phyloP scores from a whole-genome alignment of 2,113 vertebrate species.

The Antigone vipio region DNA sequence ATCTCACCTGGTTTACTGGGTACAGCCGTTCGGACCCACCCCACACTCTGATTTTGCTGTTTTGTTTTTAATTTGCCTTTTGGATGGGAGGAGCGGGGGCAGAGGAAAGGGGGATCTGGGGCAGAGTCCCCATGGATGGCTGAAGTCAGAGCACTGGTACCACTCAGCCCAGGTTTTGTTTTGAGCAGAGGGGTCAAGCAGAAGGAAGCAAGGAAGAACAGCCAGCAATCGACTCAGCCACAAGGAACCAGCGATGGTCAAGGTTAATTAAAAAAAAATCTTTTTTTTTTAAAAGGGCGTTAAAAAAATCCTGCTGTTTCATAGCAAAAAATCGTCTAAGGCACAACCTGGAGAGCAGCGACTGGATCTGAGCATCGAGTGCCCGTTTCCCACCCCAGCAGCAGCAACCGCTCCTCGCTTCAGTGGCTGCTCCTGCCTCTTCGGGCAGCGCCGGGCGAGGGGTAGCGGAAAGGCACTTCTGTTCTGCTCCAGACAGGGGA shows the following conservation, averaged over 20 bases:
- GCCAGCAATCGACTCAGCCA: background rate
- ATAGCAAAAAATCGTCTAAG: background rate
- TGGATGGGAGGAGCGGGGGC: accelerated
- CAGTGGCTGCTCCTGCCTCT: background rate
- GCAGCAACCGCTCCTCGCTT: background rate
- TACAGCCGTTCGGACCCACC: accelerated
- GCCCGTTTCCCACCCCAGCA: accelerated
- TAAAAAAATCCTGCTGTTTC: background rate
- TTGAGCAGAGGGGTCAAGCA: background rate
- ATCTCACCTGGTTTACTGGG: background rate
- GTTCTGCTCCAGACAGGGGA: background rate
- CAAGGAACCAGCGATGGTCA: background rate
- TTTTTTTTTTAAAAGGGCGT: background rate
- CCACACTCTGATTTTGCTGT: accelerated
- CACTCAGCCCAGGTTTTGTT: background rate
- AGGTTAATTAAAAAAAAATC: background rate
- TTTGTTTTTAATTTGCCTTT: background rate
- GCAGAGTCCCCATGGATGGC: background rate
- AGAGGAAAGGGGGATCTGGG: background rate
- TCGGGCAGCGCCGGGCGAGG: accelerated
- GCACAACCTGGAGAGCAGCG: background rate
- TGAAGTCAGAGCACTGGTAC: background rate
- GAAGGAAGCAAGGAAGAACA: background rate
- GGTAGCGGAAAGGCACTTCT: background rate
- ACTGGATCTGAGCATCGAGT: accelerated